These are phyloP conservation scores for Amazona ochrocephala DNA, from an alignment of 2,797 vertebrate genomes.

Conservation along the genomic window DNA sequence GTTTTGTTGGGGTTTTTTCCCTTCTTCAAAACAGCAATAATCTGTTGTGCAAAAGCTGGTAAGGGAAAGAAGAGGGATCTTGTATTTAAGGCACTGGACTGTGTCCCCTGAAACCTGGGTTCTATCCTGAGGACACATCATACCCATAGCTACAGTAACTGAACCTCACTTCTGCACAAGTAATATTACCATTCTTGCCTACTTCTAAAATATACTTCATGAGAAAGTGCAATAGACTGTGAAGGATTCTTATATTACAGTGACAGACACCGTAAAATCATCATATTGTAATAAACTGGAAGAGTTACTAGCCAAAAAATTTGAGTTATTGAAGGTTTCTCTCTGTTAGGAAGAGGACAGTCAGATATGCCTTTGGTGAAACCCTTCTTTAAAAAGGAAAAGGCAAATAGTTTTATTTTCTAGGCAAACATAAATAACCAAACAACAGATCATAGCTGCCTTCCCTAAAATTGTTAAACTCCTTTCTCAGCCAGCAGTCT, in stretches of 20 bases:
- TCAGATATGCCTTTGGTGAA: background rate
- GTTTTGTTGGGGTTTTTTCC: background rate
- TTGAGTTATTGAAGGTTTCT: background rate
- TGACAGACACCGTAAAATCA: background rate
- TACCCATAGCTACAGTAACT: accelerated
- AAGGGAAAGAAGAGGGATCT: background rate
- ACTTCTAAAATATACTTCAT: background rate
- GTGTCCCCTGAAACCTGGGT: background rate
- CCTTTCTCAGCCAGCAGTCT: background rate
- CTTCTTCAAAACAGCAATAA: background rate
- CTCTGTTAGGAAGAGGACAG: background rate
- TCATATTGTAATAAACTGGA: background rate
- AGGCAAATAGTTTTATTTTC: background rate
- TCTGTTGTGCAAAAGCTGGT: background rate
- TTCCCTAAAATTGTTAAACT: background rate
- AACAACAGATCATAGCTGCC: background rate
- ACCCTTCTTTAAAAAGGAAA: background rate
- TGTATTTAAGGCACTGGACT: background rate
- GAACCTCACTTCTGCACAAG: background rate
- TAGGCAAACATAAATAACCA: background rate
- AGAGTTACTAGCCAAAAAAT: background rate
- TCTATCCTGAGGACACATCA: background rate
- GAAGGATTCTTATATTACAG: background rate
- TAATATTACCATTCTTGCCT: background rate
- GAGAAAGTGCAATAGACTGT: background rate